Percentiles rank a stretch among this genome's conserved stretches.
Conservation (phyloP, 2,888 invertebrate genomes). For the Shargacucullia verbasci region DNA sequence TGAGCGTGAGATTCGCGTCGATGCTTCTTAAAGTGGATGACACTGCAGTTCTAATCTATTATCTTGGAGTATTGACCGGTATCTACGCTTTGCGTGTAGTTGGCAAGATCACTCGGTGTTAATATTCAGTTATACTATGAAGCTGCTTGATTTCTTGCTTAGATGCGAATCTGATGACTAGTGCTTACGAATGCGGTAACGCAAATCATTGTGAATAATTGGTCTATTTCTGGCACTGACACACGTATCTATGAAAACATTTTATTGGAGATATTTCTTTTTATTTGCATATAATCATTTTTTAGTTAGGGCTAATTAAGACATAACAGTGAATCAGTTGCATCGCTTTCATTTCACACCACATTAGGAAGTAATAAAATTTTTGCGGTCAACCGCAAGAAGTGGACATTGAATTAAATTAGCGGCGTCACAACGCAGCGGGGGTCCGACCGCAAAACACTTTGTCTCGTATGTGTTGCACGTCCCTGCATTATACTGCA, state of each 20-base stretch:
- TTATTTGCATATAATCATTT: too few relatives aligned
- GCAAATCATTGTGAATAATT: constrained; percentile 32
- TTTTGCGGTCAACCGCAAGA: constrained; percentile 70
- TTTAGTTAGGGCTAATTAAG: constrained; percentile 49
- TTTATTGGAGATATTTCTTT: background rate
- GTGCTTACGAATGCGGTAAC: constrained; percentile 6
- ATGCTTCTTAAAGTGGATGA: constrained; percentile 71
- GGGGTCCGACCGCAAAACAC: constrained; percentile 66
- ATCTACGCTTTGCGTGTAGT: constrained; percentile 36
- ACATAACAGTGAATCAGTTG: constrained; percentile 45
- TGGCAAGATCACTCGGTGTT: constrained; percentile 23
- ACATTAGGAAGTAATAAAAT: constrained; percentile 68
- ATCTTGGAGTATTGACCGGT: constrained; percentile 66
- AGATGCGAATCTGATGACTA: constrained; percentile 8
- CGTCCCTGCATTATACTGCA: constrained; percentile 63
- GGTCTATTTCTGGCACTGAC: constrained; percentile 9
- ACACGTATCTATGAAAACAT: background rate
- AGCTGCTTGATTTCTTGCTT: constrained; percentile 13
- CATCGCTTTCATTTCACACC: constrained; percentile 58
- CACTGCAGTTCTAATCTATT: constrained; percentile 70
- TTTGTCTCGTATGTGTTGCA: constrained; percentile 63
- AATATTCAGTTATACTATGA: constrained; percentile 29
- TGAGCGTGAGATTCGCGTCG: constrained; percentile 60
- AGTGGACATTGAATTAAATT: constrained; percentile 72
- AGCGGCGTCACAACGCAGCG: constrained; percentile 61